These are phyloP conservation scores for Drosophila suzukii DNA, from an alignment of 1,140 invertebrate species.

Conservation along the genomic window DNA sequence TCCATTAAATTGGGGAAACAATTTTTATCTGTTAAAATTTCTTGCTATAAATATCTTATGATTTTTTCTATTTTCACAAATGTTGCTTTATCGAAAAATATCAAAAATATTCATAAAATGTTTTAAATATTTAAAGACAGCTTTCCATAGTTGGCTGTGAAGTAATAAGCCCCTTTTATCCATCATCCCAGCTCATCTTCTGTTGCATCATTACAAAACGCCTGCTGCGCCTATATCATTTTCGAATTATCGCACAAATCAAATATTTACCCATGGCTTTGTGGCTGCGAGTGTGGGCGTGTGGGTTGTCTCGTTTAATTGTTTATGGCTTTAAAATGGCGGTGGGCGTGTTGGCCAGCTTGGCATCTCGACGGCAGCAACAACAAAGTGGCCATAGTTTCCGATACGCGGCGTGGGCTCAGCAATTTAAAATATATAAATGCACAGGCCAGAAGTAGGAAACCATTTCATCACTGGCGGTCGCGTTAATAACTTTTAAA, in stretches of 20 bases:
- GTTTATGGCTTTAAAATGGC: conserved; percentile 58
- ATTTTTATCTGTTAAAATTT: no score
- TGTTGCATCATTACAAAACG: conserved; percentile 19
- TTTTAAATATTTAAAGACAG: not conserved
- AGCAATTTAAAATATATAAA: conserved; percentile 26
- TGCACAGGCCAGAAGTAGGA: conserved; percentile 23
- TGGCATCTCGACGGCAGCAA: conserved; percentile 1
- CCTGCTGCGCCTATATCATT: conserved; percentile 57
- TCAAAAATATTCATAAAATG: not conserved
- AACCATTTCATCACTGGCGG: conserved; percentile 44
- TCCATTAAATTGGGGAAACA: no score
- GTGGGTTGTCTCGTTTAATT: conserved; percentile 61
- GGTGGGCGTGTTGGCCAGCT: conserved; percentile 49
- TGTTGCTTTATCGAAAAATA: no score
- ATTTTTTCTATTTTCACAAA: no score
- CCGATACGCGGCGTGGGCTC: conserved; percentile 21
- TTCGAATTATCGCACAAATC: conserved; percentile 67
- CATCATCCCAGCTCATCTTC: conserved; percentile 25
- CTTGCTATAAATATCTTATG: no score
- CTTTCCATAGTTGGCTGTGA: not conserved
- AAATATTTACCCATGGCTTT: conserved; percentile 49
- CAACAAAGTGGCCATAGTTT: conserved; percentile 30
- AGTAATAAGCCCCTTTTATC: not conserved
- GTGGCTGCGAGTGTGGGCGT: conserved; percentile 36
- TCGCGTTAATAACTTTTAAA: conserved; percentile 76